Percentiles rank a stretch among this genome's conserved stretches.
Conservation (phyloP, 2,888 invertebrate species). For the Candidula unifasciata region DNA sequence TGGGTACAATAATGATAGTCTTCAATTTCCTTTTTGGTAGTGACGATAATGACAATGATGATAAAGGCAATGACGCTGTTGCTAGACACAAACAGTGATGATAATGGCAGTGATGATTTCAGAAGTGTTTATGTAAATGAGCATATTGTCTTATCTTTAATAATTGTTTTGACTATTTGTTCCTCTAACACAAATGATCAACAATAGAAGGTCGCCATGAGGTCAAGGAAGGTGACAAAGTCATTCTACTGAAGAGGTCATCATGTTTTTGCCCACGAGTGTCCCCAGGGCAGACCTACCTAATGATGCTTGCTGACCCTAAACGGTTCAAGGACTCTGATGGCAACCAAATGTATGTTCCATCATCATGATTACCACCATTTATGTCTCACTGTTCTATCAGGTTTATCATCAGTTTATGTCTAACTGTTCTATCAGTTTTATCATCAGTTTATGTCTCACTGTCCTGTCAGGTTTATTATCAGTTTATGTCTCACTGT, state of each 20-base stretch:
- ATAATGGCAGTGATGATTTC: neutral
- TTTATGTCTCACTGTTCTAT: no score
- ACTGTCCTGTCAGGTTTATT: no score
- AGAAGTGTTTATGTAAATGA: neutral
- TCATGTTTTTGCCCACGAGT: constrained; percentile 56
- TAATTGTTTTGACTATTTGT: no score
- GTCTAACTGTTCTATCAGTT: no score
- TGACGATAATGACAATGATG: neutral
- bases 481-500: no score
- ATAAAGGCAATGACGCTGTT: neutral
- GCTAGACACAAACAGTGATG: neutral
- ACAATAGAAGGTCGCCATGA: constrained; percentile 52
- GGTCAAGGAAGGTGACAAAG: constrained; percentile 52
- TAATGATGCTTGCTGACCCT: constrained; percentile 54
- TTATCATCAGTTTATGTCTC: no score
- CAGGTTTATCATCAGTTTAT: no score
- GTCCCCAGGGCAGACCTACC: constrained; percentile 49
- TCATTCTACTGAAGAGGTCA: constrained; percentile 57
- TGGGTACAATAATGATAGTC: no score
- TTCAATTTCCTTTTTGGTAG: no score
- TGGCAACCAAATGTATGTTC: constrained; percentile 57
- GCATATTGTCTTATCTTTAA: neutral
- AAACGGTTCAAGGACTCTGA: constrained; percentile 57
- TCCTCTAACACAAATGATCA: no score
- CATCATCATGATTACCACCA: no score